Evolutionary conservation across 1,140 invertebrate genomes (phyloP).

Genomic region (Hesperophylax magnus): DNA sequence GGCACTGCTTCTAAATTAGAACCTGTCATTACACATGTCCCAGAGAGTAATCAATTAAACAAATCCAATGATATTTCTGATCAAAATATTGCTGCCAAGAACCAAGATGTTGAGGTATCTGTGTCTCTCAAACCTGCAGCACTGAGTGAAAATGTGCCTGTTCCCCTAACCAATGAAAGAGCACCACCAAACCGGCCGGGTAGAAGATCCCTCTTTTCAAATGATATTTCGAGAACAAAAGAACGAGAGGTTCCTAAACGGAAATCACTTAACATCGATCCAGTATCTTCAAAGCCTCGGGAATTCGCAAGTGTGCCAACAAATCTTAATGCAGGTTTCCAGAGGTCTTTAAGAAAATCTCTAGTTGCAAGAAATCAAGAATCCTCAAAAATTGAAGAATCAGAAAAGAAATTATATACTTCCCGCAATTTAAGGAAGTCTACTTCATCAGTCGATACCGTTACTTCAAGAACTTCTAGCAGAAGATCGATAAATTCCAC

Average conservation of each 20-base stretch:
- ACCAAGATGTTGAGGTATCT: background rate
- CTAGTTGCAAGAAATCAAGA: slow-evolving; percentile 7
- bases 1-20: too few species aligned
- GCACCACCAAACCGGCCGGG: background rate
- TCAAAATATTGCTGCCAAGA: background rate
- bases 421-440: background rate
- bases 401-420: background rate
- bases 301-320: background rate
- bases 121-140: background rate
- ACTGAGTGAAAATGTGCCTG: background rate
- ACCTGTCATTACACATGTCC: too few species aligned
- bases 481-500: background rate
- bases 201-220: slow-evolving; percentile 3
- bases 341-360: slow-evolving; percentile 4
- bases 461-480: slow-evolving; percentile 4
- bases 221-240: background rate
- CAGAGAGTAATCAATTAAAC: too few species aligned
- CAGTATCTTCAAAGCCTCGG: background rate
- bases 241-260: background rate
- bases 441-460: slow-evolving; percentile 9
- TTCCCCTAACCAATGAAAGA: background rate
- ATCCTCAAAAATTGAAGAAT: slow-evolving; percentile 4
- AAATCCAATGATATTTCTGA: background rate
- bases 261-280: background rate
- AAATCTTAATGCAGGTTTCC: background rate